Percentiles rank a stretch among this genome's conserved stretches.
Evolutionary conservation across 1,140 invertebrate genomes (phyloP).

Genomic region (Dendrolimus punctatus): DNA sequence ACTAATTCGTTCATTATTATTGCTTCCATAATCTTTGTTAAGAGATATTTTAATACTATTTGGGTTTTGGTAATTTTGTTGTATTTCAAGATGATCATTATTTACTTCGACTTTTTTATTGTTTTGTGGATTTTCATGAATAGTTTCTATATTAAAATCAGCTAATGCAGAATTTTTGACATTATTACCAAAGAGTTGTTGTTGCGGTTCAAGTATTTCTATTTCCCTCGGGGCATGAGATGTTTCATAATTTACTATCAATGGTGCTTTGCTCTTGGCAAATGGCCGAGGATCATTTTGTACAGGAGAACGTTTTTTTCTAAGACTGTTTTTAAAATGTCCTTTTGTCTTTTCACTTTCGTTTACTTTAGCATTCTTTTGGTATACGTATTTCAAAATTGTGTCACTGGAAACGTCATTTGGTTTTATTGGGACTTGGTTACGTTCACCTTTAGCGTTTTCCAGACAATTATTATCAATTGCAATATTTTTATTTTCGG

Average conservation of each 20-base stretch:
- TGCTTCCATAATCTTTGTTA: conserved; percentile 2
- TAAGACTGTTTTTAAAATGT: conserved; percentile 39
- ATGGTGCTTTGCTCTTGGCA: conserved; percentile 16
- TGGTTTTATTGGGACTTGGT: too few species aligned
- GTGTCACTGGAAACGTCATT: conserved; percentile 21
- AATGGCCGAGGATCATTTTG: conserved; percentile 1
- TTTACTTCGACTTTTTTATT: not conserved
- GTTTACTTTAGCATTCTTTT: conserved; percentile 24
- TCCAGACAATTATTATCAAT: conserved; percentile 3
- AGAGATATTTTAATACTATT: too few species aligned
- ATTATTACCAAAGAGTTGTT: conserved; percentile 17
- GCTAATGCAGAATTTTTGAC: conserved; percentile 39
- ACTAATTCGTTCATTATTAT: conserved; percentile 4
- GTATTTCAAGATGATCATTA: not conserved
- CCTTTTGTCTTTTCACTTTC: conserved; percentile 31
- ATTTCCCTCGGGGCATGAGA: conserved; percentile 22
- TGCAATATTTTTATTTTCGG: conserved; percentile 1
- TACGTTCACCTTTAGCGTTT: not conserved
- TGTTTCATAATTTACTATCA: conserved; percentile 36
- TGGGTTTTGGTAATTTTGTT: not conserved
- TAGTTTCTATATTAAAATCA: conserved; percentile 53
- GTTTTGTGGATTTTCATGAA: conserved; percentile 15
- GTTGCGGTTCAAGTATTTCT: conserved; percentile 18
- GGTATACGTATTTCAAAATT: conserved; percentile 38
- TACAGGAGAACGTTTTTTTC: conserved; percentile 35